Evolutionary conservation across 2,113 vertebrate genomes (phyloP).

Genomic region (Copsychus sechellarum): DNA sequence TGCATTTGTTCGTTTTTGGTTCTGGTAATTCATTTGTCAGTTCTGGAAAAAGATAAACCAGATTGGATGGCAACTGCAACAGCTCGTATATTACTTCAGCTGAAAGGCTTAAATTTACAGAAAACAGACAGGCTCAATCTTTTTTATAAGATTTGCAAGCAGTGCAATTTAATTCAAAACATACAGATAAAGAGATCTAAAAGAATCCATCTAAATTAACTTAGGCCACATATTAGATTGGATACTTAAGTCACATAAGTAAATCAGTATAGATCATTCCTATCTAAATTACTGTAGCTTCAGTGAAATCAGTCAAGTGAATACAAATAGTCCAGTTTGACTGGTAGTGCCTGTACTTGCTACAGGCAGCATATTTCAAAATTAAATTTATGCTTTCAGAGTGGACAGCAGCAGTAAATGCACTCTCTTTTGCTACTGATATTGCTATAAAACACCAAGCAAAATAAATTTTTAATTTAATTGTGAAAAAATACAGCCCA

Average conservation of each 20-base stretch:
- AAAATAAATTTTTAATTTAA: not conserved
- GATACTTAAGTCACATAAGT: not conserved
- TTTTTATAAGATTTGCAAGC: not conserved
- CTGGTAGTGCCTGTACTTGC: not conserved
- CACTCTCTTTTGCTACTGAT: not conserved
- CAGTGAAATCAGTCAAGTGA: not conserved
- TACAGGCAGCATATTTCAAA: not conserved
- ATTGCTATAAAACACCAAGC: not conserved
- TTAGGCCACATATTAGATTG: not conserved
- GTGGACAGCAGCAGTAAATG: not conserved
- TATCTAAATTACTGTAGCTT: not conserved
- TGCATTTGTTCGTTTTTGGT: not conserved
- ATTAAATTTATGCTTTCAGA: not conserved
- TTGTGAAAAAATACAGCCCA: not conserved
- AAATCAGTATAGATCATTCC: slow-evolving; percentile 21
- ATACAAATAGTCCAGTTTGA: not conserved
- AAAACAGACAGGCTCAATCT: not conserved
- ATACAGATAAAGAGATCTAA: not conserved
- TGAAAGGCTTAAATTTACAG: not conserved
- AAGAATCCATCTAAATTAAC: not conserved
- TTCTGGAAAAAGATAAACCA: not conserved
- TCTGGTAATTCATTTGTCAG: not conserved
- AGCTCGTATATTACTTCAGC: not conserved
- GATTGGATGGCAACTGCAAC: not conserved
- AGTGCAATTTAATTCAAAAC: slow-evolving; percentile 1